Base-by-base conservation (phyloP, 2,797 vertebrate species). In the Neostethus bicornis region DNA sequence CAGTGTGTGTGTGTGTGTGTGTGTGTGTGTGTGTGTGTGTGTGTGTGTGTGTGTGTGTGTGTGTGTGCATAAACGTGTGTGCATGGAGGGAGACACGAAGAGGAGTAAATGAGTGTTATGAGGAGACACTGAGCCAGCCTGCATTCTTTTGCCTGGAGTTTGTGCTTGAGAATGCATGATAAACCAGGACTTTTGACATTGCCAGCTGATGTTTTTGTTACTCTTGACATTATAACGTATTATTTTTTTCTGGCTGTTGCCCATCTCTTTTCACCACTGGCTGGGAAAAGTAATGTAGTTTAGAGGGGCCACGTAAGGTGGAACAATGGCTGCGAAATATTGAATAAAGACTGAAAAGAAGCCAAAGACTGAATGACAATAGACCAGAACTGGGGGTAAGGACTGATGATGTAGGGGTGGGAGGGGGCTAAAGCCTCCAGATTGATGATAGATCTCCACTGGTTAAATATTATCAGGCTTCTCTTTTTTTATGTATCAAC, bases 381-480 rank as follows among this genome's bases (percentile, higher is more conserved):
- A 48, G 84, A 63, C 61, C 61, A 37, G 74, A 62, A 81, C 77
- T 65, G 50, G 70, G 81, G 65, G 73, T 63, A 75, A 83, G 80
- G 75, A 76, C 73, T 75, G 75, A 83, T 82, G 83, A 61, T 80
- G 70, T 51, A 13, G 57, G 51, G 39, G 31, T 55, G 26, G 48
- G 59, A 17, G 63, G 24, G 7, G 25, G n/a, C n/a, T n/a, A n/a
- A n/a, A n/a, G n/a, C n/a, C 50, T 31, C 56, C 68, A 81, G 84
- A 89, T 87, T 87, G 83, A 90, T 90, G 89, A 88, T 78, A 70
- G 76, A 87, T 83, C 73, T 78, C 53, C 32, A 24, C 82, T 90
- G 80, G 91, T 93, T 93, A 92, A 93, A 93, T 86, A 92, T 93
- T 92, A 91, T 91, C 87, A 80, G 74, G 80, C 67, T 80, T 72